Conservation (phyloP, 2,113 vertebrate genomes). For the Euleptes europaea region DNA sequence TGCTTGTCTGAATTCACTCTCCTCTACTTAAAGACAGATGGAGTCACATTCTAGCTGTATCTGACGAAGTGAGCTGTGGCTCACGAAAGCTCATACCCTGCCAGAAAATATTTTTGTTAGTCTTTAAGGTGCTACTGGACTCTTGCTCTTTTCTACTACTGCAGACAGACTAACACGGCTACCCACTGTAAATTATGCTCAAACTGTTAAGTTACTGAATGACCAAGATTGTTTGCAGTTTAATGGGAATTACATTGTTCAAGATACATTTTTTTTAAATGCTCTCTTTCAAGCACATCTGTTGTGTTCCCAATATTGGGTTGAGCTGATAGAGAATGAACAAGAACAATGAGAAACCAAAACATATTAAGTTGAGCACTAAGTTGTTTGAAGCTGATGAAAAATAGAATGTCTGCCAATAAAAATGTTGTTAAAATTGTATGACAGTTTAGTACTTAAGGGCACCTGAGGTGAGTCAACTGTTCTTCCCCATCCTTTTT, state of each 20-base stretch:
- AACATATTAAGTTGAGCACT: not conserved
- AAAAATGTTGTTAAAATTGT: conserved; percentile 2
- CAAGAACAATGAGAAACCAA: not conserved
- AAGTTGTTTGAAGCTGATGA: conserved; percentile 1
- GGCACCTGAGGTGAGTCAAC: not conserved
- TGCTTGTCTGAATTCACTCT: too few relatives aligned
- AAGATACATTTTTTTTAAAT: not conserved
- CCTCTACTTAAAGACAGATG: too few relatives aligned
- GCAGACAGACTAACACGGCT: too few relatives aligned
- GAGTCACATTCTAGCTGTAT: too few relatives aligned
- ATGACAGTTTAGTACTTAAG: conserved; percentile 21
- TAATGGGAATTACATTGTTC: not conserved
- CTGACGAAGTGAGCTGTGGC: too few relatives aligned
- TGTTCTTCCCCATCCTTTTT: not conserved
- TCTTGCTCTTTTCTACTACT: too few relatives aligned
- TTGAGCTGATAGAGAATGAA: not conserved
- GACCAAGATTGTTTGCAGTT: not conserved
- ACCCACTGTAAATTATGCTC: not conserved
- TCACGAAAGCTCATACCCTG: too few relatives aligned
- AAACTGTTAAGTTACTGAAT: not conserved
- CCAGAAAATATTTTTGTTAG: too few relatives aligned
- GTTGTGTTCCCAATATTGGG: not conserved
- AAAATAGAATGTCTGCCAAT: conserved; percentile 11
- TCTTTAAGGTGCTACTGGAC: too few relatives aligned
- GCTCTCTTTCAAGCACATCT: too few relatives aligned